phyloP scores from a whole-genome alignment of 2,797 vertebrate genomes.

The Clarias laeviceps region DNA sequence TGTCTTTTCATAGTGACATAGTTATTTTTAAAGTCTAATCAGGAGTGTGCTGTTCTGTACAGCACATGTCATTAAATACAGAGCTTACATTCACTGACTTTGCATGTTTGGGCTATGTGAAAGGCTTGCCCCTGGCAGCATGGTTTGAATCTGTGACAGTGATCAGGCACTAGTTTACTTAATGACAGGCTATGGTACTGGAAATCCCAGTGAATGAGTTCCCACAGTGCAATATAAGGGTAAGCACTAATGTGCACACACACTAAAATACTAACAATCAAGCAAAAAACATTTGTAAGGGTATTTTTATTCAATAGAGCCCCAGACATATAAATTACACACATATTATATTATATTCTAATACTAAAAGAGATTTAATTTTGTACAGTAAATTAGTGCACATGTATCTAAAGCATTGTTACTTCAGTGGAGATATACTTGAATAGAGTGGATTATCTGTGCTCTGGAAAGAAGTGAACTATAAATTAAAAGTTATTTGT shows the following conservation, averaged over 20 bases:
- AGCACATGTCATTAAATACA: constrained; percentile 22
- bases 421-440: background rate
- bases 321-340: background rate
- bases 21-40: constrained; percentile 13
- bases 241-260: background rate
- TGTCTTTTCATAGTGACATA: constrained; percentile 11
- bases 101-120: constrained; percentile 19
- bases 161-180: constrained; percentile 65
- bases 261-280: background rate
- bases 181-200: constrained; percentile 70
- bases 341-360: background rate
- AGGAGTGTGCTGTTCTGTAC: background rate
- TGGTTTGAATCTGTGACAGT: constrained; percentile 55
- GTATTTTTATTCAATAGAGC: background rate
- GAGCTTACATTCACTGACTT: background rate
- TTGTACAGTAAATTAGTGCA: background rate
- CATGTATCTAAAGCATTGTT: background rate
- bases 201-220: constrained; percentile 59
- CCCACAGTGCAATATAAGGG: constrained; percentile 31
- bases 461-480: background rate
- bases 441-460: background rate
- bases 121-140: constrained; percentile 9
- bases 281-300: background rate
- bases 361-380: background rate
- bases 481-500: no score